These are phyloP conservation scores for Phyto melanocephala DNA, from an alignment of 2,888 invertebrate species.

Conservation along the genomic window DNA sequence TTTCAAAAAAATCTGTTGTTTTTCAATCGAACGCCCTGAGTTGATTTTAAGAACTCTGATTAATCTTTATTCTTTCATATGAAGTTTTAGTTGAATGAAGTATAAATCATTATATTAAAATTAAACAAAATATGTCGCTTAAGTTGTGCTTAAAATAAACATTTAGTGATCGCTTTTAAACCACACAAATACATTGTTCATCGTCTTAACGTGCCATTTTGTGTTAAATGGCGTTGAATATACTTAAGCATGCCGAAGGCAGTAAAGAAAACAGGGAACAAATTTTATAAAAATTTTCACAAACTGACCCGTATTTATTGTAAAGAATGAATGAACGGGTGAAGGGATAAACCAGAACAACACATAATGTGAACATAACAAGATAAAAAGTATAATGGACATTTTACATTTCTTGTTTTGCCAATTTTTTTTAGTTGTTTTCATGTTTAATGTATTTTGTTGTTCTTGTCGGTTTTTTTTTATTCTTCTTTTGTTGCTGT, in stretches of 20 bases:
- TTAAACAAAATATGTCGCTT: no score
- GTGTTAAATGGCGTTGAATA: neutral
- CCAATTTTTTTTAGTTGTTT: neutral
- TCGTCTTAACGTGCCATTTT: slow-evolving; percentile 5
- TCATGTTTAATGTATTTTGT: neutral
- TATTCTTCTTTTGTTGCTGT: neutral
- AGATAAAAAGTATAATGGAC: neutral
- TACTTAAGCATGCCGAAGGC: neutral
- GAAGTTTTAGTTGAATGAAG: no score
- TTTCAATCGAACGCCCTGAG: no score
- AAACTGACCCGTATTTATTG: slow-evolving; percentile 10
- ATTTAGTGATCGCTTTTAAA: neutral
- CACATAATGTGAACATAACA: slow-evolving; percentile 31
- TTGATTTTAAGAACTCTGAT: no score
- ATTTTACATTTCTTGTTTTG: slow-evolving; percentile 33
- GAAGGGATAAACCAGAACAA: neutral
- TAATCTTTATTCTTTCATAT: no score
- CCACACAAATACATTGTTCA: neutral
- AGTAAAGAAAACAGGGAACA: neutral
- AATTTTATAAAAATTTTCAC: neutral
- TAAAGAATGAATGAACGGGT: neutral
- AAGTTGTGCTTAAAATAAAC: no score
- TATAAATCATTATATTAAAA: no score
- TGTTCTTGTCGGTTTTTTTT: neutral
- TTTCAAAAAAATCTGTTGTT: no score